These are phyloP conservation scores for Selenia dentaria DNA, from an alignment of 2,888 invertebrate genomes.

Conservation along the genomic window DNA sequence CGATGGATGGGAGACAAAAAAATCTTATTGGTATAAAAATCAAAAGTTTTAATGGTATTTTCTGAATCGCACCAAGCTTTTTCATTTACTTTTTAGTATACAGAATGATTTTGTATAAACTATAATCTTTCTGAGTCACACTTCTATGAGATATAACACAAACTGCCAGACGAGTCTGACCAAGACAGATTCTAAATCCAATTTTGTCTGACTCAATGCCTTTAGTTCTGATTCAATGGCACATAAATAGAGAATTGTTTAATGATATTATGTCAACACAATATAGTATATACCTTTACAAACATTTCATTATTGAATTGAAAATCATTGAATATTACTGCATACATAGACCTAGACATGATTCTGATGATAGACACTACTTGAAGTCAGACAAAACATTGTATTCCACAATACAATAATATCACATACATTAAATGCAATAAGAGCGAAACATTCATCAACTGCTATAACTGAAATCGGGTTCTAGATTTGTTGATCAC, in stretches of 20 bases:
- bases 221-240: constrained; percentile 66
- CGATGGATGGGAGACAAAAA: constrained; percentile 52
- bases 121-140: constrained; percentile 72
- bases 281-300: constrained; percentile 39
- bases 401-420: constrained; percentile 80
- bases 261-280: constrained; percentile 44
- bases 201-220: constrained; percentile 81
- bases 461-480: constrained; percentile 54
- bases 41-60: constrained; percentile 85
- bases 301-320: constrained; percentile 49
- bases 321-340: constrained; percentile 63
- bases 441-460: constrained; percentile 62
- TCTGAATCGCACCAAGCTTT: constrained; percentile 85
- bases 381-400: constrained; percentile 81
- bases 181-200: constrained; percentile 63
- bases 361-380: constrained; percentile 70
- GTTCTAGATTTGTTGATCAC: constrained; percentile 52
- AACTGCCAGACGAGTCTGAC: constrained; percentile 61
- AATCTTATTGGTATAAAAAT: constrained; percentile 83
- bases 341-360: constrained; percentile 55
- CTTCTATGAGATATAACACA: constrained; percentile 66
- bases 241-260: constrained; percentile 53
- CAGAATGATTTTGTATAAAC: constrained; percentile 81
- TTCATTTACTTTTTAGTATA: constrained; percentile 84
- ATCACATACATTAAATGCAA: constrained; percentile 84